Evolutionary conservation across 35 echinoderm and acorn worm species (phyloP), one percentile per base, ranked within the genome.

Genomic region (Eucidaris tribuloides): DNA sequence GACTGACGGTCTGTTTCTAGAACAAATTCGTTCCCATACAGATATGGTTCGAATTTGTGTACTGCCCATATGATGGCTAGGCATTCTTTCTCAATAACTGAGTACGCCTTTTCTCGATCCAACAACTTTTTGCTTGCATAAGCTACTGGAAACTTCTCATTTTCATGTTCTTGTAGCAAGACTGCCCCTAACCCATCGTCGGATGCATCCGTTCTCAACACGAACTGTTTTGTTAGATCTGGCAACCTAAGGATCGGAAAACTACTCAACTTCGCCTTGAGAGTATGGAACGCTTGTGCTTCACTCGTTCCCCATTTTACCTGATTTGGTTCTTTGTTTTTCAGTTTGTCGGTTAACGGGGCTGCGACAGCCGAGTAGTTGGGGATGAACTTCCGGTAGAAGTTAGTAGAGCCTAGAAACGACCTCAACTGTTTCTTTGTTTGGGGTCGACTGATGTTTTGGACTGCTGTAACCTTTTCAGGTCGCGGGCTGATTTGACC

Each of bases 81-180:
- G 59, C 85, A 87, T 40, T 87, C 52, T 25, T 46, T 62, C 62
- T 89, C 87, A 13, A 82, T 82, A 28, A 58, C 39, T 28, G 62
- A 82, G 58, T 89, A 83, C 11, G 61, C 45, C 27, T 79, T 84
- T 38, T 85, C 46, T n/a, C 81, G 33, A 5, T 46, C 28, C 20
- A 40, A 49, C 4, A 91, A 33, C 54, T 91, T 85, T n/a, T 71
- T 45, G 56, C 82, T 91, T 41, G 89, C 89, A 48, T 84, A 91
- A 23, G 79, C 79, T 13, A 84, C 23, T n/a, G 50, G 80, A 34
- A 90, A 77, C 48, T 27, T 43, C 15, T 45, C 31, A 17, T 43
- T 63, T 36, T 74, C 15, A 32, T 45, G 30, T 34, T 66, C 64
- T 45, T 84, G 62, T 4, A 84, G 45, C 6, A 79, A 45, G 4